Conservation (phyloP, 2,113 vertebrate genomes). For the Mixornis gularis region DNA sequence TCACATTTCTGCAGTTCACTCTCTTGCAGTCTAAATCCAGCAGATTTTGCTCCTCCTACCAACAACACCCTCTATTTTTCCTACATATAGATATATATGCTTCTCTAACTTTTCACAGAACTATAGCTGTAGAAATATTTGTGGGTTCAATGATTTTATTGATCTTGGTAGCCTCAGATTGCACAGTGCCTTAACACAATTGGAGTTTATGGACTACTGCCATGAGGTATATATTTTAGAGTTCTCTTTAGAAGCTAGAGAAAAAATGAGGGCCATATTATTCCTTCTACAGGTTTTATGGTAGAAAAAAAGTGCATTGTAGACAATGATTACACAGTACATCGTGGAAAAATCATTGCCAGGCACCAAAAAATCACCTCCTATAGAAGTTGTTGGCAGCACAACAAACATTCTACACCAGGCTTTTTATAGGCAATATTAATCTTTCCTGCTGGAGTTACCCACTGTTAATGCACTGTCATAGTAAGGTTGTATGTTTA, state of each 20-base stretch:
- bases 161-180: conserved; percentile 24
- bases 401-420: conserved; percentile 45
- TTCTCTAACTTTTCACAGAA: not conserved
- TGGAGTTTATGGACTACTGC: conserved; percentile 42
- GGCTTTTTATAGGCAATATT: conserved; percentile 32
- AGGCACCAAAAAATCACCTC: conserved; percentile 15
- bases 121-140: conserved; percentile 17
- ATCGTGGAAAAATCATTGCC: conserved; percentile 42
- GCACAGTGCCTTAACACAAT: conserved; percentile 1
- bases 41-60: not conserved
- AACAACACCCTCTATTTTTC: not conserved
- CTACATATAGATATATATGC: not conserved
- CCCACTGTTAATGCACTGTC: not conserved
- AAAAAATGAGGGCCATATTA: conserved; percentile 44
- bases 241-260: conserved; percentile 24
- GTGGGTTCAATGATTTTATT: conserved; percentile 41
- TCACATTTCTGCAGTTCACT: not conserved
- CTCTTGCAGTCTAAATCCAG: not conserved
- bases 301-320: conserved; percentile 21
- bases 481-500: not conserved
- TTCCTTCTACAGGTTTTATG: conserved; percentile 48
- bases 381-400: conserved; percentile 12
- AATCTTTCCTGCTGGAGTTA: conserved; percentile 34
- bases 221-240: conserved; percentile 36
- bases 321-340: conserved; percentile 42